phyloP scores from a whole-genome alignment of 1,140 invertebrate genomes.

The Drosophila elegans region DNA sequence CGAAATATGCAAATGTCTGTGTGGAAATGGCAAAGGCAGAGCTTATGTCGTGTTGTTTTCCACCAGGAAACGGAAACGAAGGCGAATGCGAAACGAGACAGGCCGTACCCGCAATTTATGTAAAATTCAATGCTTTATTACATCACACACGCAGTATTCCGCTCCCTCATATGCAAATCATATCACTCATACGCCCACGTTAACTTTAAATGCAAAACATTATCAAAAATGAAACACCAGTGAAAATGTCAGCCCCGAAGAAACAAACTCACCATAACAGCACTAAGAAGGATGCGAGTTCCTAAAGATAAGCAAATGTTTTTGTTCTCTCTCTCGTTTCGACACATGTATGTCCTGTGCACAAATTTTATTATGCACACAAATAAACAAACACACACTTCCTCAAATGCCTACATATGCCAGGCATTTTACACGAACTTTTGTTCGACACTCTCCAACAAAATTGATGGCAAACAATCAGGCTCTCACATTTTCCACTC shows the following conservation, averaged over 20 bases:
- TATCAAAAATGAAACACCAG: conserved; percentile 81
- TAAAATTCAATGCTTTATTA: conserved; percentile 80
- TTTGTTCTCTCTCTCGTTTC: conserved; percentile 47
- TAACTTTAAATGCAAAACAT: conserved; percentile 64
- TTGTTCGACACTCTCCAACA: conserved; percentile 46
- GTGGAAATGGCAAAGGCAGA: conserved; percentile 46
- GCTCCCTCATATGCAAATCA: conserved; percentile 70
- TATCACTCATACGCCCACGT: conserved; percentile 74
- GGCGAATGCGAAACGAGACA: conserved; percentile 5
- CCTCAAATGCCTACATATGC: conserved; percentile 59
- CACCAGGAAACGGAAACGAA: conserved; percentile 53
- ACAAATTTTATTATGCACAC: conserved; percentile 80
- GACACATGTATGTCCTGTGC: conserved; percentile 76
- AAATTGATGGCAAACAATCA: conserved; percentile 34
- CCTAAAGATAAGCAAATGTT: conserved; percentile 78
- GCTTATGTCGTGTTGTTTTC: conserved; percentile 44
- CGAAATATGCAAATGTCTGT: conserved; percentile 47
- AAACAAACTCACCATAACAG: conserved; percentile 14
- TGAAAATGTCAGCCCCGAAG: conserved; percentile 70
- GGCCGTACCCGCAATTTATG: conserved; percentile 72
- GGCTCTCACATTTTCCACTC: conserved; percentile 7
- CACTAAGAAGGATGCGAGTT: conserved; percentile 41
- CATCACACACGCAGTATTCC: conserved; percentile 43
- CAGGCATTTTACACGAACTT: conserved; percentile 53
- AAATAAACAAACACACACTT: conserved; percentile 55